Percentiles rank a stretch among this genome's conserved stretches.
phyloP scores from a whole-genome alignment of 2,797 vertebrate species.

The Saxicola maurus region DNA sequence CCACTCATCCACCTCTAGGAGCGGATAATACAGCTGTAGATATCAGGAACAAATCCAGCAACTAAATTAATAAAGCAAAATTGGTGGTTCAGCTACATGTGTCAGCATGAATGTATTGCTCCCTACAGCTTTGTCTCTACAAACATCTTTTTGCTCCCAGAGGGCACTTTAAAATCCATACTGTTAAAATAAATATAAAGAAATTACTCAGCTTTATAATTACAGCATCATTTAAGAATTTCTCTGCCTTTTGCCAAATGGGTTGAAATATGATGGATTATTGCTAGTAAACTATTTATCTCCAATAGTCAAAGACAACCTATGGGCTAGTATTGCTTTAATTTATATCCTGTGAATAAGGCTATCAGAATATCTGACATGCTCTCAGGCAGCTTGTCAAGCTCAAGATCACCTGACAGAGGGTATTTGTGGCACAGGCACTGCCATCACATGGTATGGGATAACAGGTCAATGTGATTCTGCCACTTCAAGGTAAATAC shows the following conservation, averaged over 20 bases:
- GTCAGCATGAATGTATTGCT: background rate
- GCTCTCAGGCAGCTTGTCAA: background rate
- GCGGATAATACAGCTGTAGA: constrained; percentile 32
- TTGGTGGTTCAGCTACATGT: constrained; percentile 19
- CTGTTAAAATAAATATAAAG: constrained; percentile 12
- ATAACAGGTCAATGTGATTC: background rate
- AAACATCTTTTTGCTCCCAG: constrained; percentile 17
- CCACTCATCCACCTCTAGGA: constrained; percentile 41
- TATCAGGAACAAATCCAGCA: constrained; percentile 42
- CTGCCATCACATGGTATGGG: background rate
- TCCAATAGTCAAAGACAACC: background rate
- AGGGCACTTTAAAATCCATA: constrained; percentile 9
- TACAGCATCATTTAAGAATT: constrained; percentile 1
- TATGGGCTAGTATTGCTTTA: background rate
- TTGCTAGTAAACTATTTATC: background rate
- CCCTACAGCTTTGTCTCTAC: constrained; percentile 24
- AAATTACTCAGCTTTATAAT: constrained; percentile 26
- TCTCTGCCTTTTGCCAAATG: constrained; percentile 10
- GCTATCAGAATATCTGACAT: background rate
- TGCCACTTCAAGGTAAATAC: background rate
- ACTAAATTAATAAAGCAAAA: constrained; percentile 56
- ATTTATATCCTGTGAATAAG: background rate
- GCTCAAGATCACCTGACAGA: background rate
- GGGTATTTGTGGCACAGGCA: background rate
- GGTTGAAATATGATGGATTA: background rate